Conservation (phyloP, 1,140 invertebrate genomes). For the Eumeta japonica region DNA sequence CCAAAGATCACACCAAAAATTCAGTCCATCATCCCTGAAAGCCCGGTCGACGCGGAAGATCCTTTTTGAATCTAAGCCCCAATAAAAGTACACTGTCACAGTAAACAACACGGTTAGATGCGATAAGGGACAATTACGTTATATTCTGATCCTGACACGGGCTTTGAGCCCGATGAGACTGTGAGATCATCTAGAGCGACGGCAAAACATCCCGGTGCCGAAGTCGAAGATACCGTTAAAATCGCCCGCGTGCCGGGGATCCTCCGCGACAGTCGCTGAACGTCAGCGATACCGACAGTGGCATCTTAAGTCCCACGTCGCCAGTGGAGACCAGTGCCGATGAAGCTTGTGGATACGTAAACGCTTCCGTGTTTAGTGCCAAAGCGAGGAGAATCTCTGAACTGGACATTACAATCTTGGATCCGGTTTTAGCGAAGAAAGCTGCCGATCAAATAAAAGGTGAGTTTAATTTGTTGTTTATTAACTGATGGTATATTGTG, state of each 20-base stretch:
- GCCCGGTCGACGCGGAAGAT: slow-evolving; percentile 49
- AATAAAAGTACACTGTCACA: slow-evolving; percentile 58
- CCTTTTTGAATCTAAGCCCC: slow-evolving; percentile 50
- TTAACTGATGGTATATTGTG: neutral
- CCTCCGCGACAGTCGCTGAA: slow-evolving; percentile 32
- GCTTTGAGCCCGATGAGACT: slow-evolving; percentile 33
- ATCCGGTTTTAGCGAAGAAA: slow-evolving; percentile 41
- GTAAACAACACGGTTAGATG: slow-evolving; percentile 51
- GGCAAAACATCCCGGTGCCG: slow-evolving; percentile 20
- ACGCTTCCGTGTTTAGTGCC: slow-evolving; percentile 40
- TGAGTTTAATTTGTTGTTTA: slow-evolving; percentile 22
- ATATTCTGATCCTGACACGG: slow-evolving; percentile 52
- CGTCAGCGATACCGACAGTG: slow-evolving; percentile 60
- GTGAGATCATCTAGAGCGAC: slow-evolving; percentile 22
- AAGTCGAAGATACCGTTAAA: slow-evolving; percentile 37
- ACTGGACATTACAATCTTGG: slow-evolving; percentile 39
- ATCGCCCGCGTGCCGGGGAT: slow-evolving; percentile 32
- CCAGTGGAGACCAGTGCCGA: slow-evolving; percentile 45
- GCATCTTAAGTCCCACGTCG: slow-evolving; percentile 60
- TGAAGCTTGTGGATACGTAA: slow-evolving; percentile 35
- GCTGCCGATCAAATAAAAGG: slow-evolving; percentile 49
- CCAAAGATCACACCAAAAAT: slow-evolving; percentile 50
- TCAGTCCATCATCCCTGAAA: slow-evolving; percentile 53
- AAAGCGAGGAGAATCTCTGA: slow-evolving; percentile 28
- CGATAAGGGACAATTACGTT: slow-evolving; percentile 56